Evolutionary conservation across 2,888 invertebrate genomes (phyloP), one percentile per base, ranked within the genome.

Genomic region (Nycteola revayana): DNA sequence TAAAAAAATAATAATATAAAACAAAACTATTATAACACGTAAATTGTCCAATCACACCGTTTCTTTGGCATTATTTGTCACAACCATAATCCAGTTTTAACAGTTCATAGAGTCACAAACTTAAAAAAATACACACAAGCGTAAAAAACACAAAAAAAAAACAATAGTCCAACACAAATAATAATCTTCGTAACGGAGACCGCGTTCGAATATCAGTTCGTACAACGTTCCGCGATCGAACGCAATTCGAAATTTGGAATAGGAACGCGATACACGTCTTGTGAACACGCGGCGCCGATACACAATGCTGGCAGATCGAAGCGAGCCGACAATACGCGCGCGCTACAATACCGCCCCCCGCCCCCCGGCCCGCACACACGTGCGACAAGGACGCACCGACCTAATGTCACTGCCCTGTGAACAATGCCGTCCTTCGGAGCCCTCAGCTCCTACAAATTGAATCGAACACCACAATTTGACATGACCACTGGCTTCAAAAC

Each of bases 281-380:
- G 32, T 60, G 42, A 49, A 42, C 72, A 64, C 78, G 83, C 79
- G 70, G 66, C 62, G 63, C 67, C 72, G 72, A 73, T 74, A 84
- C 86, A 88, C 88, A 88, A 88, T 88, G 87, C 86, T 80, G 67
- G 74, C 83, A 87, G 87, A 87, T 87, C 87, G 88, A 88, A 87
- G 81, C 76, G 72, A 55, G 66, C 75, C 82, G 80, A 87, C 87
- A 87, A 87, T 87, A 85, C 86, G 86, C 84, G 86, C 86, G 84
- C 83, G 82, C 83, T 83, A 87, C 87, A 87, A 88, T 86, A 79
- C 79, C 77, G 69, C 77, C 80, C 73, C 84, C 78, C 76, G 75
- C 76, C 85, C 73, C 82, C 70, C 54, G 42, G 73, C 69, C 64
- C 76, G 61, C 74, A 59, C 66, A 47, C 75, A 72, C 75, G 82